Base-by-base conservation (phyloP, 2,888 invertebrate species). In the Sthenelais limicola region DNA sequence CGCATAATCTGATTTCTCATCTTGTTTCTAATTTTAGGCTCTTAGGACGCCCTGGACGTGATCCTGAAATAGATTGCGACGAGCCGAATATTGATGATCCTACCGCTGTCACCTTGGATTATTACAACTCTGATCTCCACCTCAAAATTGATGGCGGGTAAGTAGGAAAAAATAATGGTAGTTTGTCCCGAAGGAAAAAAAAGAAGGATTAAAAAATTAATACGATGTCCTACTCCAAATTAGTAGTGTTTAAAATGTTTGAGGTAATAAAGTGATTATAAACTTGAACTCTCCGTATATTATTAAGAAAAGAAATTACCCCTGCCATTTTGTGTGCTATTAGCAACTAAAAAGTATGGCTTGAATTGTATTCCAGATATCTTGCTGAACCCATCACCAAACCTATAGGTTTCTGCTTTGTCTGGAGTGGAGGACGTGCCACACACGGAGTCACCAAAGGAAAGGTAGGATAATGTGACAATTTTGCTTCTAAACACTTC, bases 351-450 rank as follows among this genome's bases (percentile, higher is more conserved):
- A n/a, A n/a, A 43, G 47, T 15, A 43, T 43, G n/a, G 12, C 47
- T 51, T 43, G 48, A 54, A 72, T 30, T 68, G 3, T 67, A 48
- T 76, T 76, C n/a, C 77, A 86, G 91, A 5, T 92, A 94, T 85
- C 90, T 91, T 77, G 97, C 94, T 33, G 92, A 93, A 75, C 94
- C 96, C 1, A 90, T 95, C 85, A 92, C 92, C 67, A 92, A 93
- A 18, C 95, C 95, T n/a, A 74, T 82, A 28, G 96, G 94, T 2
- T 96, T 97, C 86, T 93, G 94, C 3, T 92, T 95, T 88, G 93
- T 96, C 82, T 98, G 98, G 97, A 95, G 97, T 69, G 98, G 98
- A 66, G 93, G 92, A 0, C 90, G 97, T 72, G 93, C 94, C 35
- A 92, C 95, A 47, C 94, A 94, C 86, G 98, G 97, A 18, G 92